Evolutionary conservation across 2,888 invertebrate genomes (phyloP).

Genomic region (Ethmia dodecea): DNA sequence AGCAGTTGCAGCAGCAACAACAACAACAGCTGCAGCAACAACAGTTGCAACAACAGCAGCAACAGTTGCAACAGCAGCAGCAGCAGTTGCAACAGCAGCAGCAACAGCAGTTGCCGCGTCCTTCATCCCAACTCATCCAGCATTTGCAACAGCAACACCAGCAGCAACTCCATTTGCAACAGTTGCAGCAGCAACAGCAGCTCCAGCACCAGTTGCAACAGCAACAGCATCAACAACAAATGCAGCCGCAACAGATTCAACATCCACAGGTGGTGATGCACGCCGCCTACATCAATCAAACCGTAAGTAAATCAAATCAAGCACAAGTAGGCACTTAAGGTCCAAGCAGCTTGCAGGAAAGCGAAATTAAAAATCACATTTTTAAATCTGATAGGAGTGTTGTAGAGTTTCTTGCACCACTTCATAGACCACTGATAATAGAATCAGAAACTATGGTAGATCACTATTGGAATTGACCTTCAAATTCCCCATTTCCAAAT

Average conservation of each 20-base stretch:
- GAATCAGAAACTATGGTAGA: no score
- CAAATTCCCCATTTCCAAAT: no score
- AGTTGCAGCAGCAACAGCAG: conserved; percentile 35
- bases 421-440: no score
- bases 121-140: conserved; percentile 38
- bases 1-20: conserved; percentile 8
- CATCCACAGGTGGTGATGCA: conserved; percentile 69
- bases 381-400: no score
- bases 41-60: no score
- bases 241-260: conserved; percentile 43
- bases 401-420: no score
- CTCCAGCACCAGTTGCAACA: conserved; percentile 35
- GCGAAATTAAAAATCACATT: no score
- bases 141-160: conserved; percentile 38
- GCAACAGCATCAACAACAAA: conserved; percentile 36
- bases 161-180: conserved; percentile 33
- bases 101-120: conserved; percentile 32
- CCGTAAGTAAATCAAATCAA: conserved; percentile 47
- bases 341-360: no score
- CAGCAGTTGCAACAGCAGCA: conserved; percentile 17
- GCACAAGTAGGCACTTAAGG: no score
- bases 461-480: no score
- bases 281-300: conserved; percentile 64
- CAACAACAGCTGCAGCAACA: conserved; percentile 20
- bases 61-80: conserved; percentile 13